Base-by-base conservation (phyloP, 1,140 invertebrate genomes). In the Acyrthosiphon pisum region DNA sequence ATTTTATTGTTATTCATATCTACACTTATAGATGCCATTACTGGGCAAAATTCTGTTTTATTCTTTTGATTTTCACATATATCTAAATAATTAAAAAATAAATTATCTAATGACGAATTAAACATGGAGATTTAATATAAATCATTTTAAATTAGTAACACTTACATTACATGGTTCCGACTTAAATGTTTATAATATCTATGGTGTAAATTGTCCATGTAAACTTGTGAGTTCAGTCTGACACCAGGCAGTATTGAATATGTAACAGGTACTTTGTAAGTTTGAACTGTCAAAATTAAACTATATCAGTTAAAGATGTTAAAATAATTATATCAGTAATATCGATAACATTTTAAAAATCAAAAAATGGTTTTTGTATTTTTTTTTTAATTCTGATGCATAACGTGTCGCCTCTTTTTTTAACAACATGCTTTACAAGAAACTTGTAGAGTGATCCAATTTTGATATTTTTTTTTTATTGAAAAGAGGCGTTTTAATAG, bases 21-120 rank as follows among this genome's bases (percentile, higher is more conserved):
- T 41, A 44, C 83, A 84, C 83, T 84, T 26, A 84, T 84, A 84
- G 83, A 84, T 84, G 83, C 83, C 37, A 41, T 84, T 11, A 84
- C 83, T 44, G 83, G 83, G 23, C 83, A 84, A 7, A 37, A 35
- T 11, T 84, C 37, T 41, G 20, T 23, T 84, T 84, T 84, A 37
- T 84, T 84, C 22, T 41, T 84, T 84, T 84, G 35, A 84, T 84
- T 37, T 84, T 84, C 83, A 41, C 37, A 84, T 30, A 84, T 84
- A 84, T 41, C 83, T 84, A 84, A 44, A 84, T 41, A 26, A 84
- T 76, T 14, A 6, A 8, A 9, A 84, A 84, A 84, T 9, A 37
- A 37, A 84, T 84, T 11, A n/a, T 68, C 11, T 68, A 4, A 83
- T 22, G 23, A 8, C 9, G 22, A 41, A 84, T 26, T 11, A 84